These are phyloP conservation scores for Drosophila nannoptera DNA, from an alignment of 1,140 invertebrate genomes.

Conservation along the genomic window DNA sequence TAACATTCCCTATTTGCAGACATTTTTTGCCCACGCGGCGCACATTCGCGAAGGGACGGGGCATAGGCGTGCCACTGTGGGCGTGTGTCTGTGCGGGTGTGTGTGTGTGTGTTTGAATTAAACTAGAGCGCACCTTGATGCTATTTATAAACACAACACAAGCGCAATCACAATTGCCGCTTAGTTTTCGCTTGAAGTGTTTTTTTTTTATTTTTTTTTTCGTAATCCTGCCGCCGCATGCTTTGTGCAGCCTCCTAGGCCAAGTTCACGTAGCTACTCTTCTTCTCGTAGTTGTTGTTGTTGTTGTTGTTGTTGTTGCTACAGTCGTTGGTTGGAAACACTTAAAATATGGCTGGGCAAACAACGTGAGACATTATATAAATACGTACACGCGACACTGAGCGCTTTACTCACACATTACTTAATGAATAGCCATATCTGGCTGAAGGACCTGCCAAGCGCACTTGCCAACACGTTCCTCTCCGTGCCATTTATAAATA, in stretches of 20 bases:
- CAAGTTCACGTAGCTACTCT: conserved; percentile 37
- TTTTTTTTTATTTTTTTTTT: conserved; percentile 31
- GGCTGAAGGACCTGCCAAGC: conserved; percentile 23
- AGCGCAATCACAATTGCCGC: conserved; percentile 58
- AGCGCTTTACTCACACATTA: conserved; percentile 39
- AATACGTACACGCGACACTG: conserved; percentile 42
- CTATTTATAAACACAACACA: conserved; percentile 66
- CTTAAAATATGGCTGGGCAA: conserved; percentile 60
- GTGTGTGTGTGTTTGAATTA: conserved; percentile 33
- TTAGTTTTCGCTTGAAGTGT: conserved; percentile 64
- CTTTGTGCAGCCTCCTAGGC: conserved; percentile 50
- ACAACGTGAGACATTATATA: conserved; percentile 62
- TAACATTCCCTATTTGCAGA: conserved; percentile 62
- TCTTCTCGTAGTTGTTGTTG: conserved; percentile 26
- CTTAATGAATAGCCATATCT: conserved; percentile 34
- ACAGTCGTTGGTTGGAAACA: conserved; percentile 43
- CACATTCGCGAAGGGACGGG: conserved; percentile 40
- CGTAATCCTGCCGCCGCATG: conserved; percentile 24
- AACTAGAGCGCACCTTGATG: conserved; percentile 73
- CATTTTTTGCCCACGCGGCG: conserved; percentile 25
- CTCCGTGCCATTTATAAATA: too few relatives aligned
- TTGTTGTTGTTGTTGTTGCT: conserved; percentile 14
- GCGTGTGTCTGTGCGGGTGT: conserved; percentile 4
- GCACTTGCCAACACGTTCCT: background rate
- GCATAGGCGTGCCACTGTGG: conserved; percentile 39